Base-by-base conservation (phyloP, 2,113 vertebrate species). In the Kryptolebias marmoratus region DNA sequence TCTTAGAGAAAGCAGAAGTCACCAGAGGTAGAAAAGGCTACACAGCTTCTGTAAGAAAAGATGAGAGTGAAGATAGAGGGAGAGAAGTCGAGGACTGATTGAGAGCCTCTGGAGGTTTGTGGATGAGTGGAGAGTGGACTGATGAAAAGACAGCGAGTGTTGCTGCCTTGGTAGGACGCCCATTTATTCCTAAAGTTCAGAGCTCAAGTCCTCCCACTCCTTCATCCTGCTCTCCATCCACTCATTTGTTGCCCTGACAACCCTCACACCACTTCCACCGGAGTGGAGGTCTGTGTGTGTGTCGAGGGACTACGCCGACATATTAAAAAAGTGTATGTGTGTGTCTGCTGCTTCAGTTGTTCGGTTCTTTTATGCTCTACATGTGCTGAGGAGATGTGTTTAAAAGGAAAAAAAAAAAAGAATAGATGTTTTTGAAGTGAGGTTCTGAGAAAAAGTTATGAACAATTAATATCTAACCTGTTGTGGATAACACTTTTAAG, bases 221-320 rank as follows among this genome's bases (percentile, higher is more conserved):
- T 87, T 85, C 84, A 81, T 85, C 84, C 64, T 62, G 69, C 81
- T 87, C 87, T 80, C 78, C 45, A 52, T 72, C 27, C 12, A 63
- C 73, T 84, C 18, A 66, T 86, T 80, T 73, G 90, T 90, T 90
- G 87, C 89, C 89, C 87, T 86, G 89, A 90, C 87, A 89, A 90
- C 87, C 47, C 70, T 76, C 79, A 73, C 69, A 39, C 80, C 77
- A 53, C 74, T 68, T 70, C 77, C 60, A 62, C 70, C 71, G 77
- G 77, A 84, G 83, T 71, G 77, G 63, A 75, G 68, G 77, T 83
- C 8, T 67, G 70, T 49, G 71, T 71, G 56, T 71, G 52, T 75
- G 58, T 36, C 27, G 27, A 53, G 49, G 18, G 9, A 56, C 10
- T 63, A 28, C 32, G 12, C 27, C 22, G 65, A 57, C 53, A 68